These are phyloP conservation scores for Enteromius paludinosus DNA, from an alignment of 2,797 vertebrate species.

Conservation along the genomic window DNA sequence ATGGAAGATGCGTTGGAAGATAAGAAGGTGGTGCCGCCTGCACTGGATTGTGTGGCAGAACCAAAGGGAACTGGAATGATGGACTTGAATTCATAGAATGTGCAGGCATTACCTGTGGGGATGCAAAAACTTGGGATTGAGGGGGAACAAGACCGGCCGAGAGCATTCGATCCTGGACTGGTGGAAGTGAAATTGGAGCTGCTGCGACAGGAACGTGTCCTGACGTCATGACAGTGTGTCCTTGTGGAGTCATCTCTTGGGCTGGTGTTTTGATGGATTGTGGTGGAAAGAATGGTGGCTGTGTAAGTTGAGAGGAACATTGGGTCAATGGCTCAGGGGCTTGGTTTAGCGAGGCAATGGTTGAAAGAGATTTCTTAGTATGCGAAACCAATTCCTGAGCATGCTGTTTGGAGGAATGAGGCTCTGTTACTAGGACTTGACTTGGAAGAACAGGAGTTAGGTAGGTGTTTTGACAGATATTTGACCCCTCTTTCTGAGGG, in stretches of 20 bases:
- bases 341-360: background rate
- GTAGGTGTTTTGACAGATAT: conserved; percentile 20
- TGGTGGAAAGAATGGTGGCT: conserved; percentile 15
- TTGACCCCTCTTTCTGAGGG: conserved; percentile 23
- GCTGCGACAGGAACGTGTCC: conserved; percentile 9
- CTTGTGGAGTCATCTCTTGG: conserved; percentile 25
- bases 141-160: conserved; percentile 14
- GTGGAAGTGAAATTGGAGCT: conserved; percentile 15
- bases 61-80: conserved; percentile 37
- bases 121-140: background rate
- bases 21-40: conserved; percentile 31
- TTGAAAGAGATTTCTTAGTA: conserved; percentile 30
- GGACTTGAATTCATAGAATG: conserved; percentile 32
- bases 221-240: conserved; percentile 9
- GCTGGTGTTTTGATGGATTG: background rate
- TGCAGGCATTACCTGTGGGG: conserved; percentile 10
- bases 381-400: conserved; percentile 6
- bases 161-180: conserved; percentile 24
- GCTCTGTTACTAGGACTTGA: conserved; percentile 15
- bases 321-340: conserved; percentile 5
- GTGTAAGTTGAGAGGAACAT: conserved; percentile 21
- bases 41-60: conserved; percentile 29
- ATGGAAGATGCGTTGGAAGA: conserved; percentile 34
- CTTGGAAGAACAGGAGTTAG: conserved; percentile 5
- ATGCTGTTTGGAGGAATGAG: conserved; percentile 24